Conservation (phyloP, 2,888 invertebrate species). For the Metopia argyrocephala region DNA sequence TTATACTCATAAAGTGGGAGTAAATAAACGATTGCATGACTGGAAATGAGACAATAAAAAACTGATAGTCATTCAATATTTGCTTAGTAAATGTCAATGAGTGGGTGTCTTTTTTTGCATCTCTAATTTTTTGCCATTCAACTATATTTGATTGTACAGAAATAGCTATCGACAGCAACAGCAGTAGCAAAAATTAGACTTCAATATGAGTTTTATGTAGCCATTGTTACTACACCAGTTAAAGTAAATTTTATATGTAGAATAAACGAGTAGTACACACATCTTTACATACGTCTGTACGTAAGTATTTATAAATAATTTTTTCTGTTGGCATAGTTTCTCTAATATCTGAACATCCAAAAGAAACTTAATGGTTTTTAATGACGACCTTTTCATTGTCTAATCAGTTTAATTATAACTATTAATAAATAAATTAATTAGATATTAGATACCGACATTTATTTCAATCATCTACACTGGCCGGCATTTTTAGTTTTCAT, state of each 20-base stretch:
- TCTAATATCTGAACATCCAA: neutral
- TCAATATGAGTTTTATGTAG: neutral
- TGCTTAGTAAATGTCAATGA: neutral
- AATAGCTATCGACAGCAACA: neutral
- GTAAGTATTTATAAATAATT: no score
- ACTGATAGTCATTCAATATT: neutral
- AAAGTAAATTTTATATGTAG: neutral
- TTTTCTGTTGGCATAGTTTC: neutral
- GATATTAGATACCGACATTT: no score
- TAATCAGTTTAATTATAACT: neutral
- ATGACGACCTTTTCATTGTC: slow-evolving; percentile 32
- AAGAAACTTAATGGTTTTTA: no score
- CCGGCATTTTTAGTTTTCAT: no score
- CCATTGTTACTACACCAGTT: slow-evolving; percentile 15
- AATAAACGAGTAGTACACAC: neutral
- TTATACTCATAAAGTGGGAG: neutral
- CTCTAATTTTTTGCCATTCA: neutral
- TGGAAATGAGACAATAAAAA: neutral
- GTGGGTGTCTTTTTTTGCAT: slow-evolving; percentile 13
- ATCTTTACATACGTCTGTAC: no score
- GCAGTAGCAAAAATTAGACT: neutral
- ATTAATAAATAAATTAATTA: no score
- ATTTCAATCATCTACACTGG: no score
- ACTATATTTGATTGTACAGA: neutral
- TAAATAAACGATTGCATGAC: no score